Evolutionary conservation across 2,797 vertebrate species (phyloP), one percentile per base, ranked within the genome.

Genomic region (Tinamus major): DNA sequence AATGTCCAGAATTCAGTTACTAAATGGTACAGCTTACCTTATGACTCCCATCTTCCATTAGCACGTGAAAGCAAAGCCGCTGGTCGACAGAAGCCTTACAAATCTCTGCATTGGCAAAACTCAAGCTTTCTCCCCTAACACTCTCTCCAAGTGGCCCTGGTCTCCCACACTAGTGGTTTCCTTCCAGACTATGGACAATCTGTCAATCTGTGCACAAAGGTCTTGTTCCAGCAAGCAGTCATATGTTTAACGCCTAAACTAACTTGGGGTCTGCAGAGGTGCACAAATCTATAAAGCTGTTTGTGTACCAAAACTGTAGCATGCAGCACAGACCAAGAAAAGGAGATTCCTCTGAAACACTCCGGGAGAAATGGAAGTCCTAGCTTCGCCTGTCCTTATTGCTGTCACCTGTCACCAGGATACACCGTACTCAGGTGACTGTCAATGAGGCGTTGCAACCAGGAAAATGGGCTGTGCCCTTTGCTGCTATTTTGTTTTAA

Each of bases 131-230:
- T 59, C n/a, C 13, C 29, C n/a, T 77, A 64, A 13, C 27, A 27
- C 53, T 27, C 0, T 31, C 56, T 65, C 42, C 59, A 56, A 48
- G 78, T 4, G 5, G 24, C 18, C 16, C 23, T 2, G 0, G 10
- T 70, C 35, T 33, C 68, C 26, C 35, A 9, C 33, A 58, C 12
- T 0, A 0, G 58, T 80, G 26, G 51, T 65, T 87, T 59, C 19
- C 46, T 26, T 48, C 46, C 74, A 20, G 12, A 31, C 44, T 62
- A 46, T 78, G 64, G 64, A n/a, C 78, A 78, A 44, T 44, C 42
- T 17, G 62, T 39, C 76, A 49, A 8, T 59, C 44, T 8, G 18
- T 55, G 85, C 90, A 85, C 44, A 75, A 56, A 75, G 69, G 49
- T 15, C 48, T 86, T 62, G 20, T n/a, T 89, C 58, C 46, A 42